Evolutionary conservation across 2,113 vertebrate species (phyloP).

Genomic region (Meriones unguiculatus): DNA sequence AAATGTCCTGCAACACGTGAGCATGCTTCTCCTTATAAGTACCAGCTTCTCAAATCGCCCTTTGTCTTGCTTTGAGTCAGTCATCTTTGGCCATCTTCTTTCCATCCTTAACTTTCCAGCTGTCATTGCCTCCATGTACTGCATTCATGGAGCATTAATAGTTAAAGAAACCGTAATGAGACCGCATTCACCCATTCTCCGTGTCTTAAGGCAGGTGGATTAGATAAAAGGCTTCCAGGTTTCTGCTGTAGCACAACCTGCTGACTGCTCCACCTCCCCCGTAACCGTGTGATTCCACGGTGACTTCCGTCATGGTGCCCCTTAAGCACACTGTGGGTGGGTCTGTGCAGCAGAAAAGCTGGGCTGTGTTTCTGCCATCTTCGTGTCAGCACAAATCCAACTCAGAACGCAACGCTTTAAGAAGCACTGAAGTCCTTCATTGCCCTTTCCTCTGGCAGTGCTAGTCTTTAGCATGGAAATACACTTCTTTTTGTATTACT

Average conservation of each 20-base stretch:
- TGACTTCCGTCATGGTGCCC: neutral
- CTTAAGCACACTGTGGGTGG: neutral
- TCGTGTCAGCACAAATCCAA: neutral
- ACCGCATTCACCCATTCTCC: neutral
- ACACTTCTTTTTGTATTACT: neutral
- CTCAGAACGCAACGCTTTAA: slow-evolving; percentile 29
- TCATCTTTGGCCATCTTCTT: neutral
- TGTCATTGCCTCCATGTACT: neutral
- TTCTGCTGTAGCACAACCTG: neutral
- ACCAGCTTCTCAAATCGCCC: neutral
- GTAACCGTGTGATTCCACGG: neutral
- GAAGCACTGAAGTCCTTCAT: neutral
- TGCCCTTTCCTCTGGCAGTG: neutral
- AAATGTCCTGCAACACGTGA: too few relatives aligned
- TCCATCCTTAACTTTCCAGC: neutral
- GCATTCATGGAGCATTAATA: neutral
- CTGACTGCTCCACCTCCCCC: neutral
- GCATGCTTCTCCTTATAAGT: neutral
- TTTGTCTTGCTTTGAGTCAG: neutral
- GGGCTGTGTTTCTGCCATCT: neutral
- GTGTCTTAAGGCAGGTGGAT: neutral
- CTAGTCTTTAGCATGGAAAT: slow-evolving; percentile 1
- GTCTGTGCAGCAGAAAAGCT: neutral
- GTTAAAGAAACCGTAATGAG: slow-evolving; percentile 37
- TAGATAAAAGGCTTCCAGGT: neutral